A percentile compares a stretch with the other conserved stretches of the same genome.
Evolutionary conservation across 2,888 invertebrate genomes (phyloP).

Genomic region (Leptinotarsa juncta): DNA sequence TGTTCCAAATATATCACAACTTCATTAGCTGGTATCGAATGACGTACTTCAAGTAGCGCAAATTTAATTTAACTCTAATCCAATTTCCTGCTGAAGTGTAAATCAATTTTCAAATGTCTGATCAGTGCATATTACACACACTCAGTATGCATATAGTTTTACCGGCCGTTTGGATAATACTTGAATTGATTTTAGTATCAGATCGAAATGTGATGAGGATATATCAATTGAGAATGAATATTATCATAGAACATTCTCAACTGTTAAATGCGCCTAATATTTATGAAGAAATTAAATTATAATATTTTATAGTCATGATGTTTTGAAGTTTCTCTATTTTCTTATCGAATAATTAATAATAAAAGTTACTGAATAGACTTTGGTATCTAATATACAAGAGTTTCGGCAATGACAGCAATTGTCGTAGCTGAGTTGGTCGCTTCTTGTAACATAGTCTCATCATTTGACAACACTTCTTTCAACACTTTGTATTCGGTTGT

Average conservation of each 20-base stretch:
- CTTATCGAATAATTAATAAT: too few relatives aligned
- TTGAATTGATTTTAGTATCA: neutral
- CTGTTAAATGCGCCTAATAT: too few relatives aligned
- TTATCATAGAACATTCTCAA: too few relatives aligned
- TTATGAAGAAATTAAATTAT: too few relatives aligned
- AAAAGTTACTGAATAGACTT: too few relatives aligned
- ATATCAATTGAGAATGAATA: neutral
- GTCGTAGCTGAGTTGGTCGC: too few relatives aligned
- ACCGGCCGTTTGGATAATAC: neutral
- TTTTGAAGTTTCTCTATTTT: too few relatives aligned
- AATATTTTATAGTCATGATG: too few relatives aligned
- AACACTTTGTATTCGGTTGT: constrained; percentile 3
- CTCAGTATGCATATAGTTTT: neutral
- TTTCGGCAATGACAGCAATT: too few relatives aligned
- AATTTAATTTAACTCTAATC: constrained; percentile 8
- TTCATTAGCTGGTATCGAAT: constrained; percentile 10
- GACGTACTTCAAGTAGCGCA: constrained; percentile 17
- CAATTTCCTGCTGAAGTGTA: constrained; percentile 5
- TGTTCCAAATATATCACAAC: constrained; percentile 19
- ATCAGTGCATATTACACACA: constrained; percentile 10
- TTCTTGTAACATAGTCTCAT: too few relatives aligned
- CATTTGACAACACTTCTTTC: neutral
- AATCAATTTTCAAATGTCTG: constrained; percentile 10
- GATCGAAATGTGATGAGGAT: neutral
- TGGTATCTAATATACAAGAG: too few relatives aligned